A percentile compares a stretch with the other conserved stretches of the same genome.
These are phyloP conservation scores for Cataglyphis cursor DNA, from an alignment of 2,888 invertebrate species.

Conservation along the genomic window DNA sequence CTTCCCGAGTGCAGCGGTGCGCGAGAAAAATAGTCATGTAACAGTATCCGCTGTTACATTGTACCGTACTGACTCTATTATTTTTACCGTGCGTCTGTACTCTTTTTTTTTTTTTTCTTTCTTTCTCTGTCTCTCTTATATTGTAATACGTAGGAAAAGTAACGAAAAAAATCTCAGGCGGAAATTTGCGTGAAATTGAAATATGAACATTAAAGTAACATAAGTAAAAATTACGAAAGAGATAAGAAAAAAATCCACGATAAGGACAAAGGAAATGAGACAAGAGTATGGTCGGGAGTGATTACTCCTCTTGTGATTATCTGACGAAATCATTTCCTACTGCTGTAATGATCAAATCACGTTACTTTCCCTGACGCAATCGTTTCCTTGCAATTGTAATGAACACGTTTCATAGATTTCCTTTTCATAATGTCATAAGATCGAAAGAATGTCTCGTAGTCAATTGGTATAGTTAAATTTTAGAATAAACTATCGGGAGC, in stretches of 20 bases:
- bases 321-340: conserved; percentile 24
- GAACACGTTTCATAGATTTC: background rate
- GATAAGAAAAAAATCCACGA: background rate
- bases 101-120: background rate
- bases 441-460: background rate
- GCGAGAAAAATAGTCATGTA: conserved; percentile 65
- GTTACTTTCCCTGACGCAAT: conserved; percentile 35
- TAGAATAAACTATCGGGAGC: background rate
- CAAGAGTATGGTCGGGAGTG: background rate
- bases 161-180: background rate
- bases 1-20: conserved; percentile 68
- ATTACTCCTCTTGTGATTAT: conserved; percentile 1
- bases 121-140: background rate
- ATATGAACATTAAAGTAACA: conserved; percentile 9
- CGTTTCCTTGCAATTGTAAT: conserved; percentile 18
- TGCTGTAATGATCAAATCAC: background rate
- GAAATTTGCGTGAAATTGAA: background rate
- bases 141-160: conserved; percentile 14
- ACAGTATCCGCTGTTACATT: conserved; percentile 66
- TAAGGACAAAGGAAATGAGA: background rate
- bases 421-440: background rate
- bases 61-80: conserved; percentile 54
- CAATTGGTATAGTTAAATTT: background rate
- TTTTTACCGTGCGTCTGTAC: conserved; percentile 33
- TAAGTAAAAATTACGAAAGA: background rate